These are phyloP conservation scores for Chaetorhynchus papuensis DNA, from an alignment of 2,113 vertebrate species.

Conservation along the genomic window DNA sequence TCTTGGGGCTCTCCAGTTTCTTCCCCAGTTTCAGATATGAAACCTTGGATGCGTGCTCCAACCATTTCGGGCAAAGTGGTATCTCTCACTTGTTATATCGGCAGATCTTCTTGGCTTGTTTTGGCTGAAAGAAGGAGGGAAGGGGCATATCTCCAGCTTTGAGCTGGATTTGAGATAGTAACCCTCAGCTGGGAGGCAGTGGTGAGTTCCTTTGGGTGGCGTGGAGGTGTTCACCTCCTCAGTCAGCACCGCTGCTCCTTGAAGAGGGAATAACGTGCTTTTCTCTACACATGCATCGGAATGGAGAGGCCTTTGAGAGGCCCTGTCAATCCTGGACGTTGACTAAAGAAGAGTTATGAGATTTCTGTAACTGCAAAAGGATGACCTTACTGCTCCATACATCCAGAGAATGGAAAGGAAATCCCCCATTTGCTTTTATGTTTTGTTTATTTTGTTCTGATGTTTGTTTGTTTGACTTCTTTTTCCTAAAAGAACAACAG, in stretches of 20 bases:
- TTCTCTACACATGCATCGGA: accelerated
- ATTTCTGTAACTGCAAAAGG: background rate
- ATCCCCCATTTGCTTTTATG: background rate
- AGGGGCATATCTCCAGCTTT: background rate
- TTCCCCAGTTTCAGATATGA: background rate
- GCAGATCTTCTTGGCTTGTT: background rate
- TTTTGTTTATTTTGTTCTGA: no score
- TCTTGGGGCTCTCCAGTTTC: background rate
- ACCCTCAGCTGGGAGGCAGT: background rate
- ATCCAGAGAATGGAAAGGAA: background rate
- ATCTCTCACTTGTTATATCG: background rate
- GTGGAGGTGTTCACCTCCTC: background rate
- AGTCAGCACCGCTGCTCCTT: background rate
- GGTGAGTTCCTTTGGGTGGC: background rate
- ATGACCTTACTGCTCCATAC: background rate
- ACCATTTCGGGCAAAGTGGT: background rate
- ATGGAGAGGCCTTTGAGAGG: background rate
- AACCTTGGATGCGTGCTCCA: background rate
- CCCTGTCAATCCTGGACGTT: background rate
- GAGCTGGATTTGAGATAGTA: background rate
- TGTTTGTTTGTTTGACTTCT: background rate
- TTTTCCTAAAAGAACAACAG: accelerated
- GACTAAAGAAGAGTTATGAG: background rate
- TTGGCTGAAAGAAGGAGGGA: background rate
- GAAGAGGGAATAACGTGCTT: background rate